phyloP scores from a whole-genome alignment of 2,888 invertebrate genomes.

The Phyllotreta cruciferae region DNA sequence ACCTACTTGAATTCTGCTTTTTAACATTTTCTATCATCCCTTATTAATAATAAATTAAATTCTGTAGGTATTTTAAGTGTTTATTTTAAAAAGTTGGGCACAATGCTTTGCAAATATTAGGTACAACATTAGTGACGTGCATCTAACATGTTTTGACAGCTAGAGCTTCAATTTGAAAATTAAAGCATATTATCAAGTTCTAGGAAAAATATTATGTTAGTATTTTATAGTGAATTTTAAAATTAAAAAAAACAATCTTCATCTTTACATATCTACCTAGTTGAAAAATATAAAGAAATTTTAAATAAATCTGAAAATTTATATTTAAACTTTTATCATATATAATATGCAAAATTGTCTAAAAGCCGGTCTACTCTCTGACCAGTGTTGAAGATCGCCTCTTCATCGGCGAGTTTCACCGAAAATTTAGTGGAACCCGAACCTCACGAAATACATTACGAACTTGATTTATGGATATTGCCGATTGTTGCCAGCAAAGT shows the following conservation, averaged over 20 bases:
- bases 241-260: background rate
- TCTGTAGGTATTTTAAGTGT: too few species aligned
- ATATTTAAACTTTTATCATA: background rate
- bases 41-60: too few species aligned
- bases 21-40: too few species aligned
- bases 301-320: background rate
- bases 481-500: conserved; percentile 34
- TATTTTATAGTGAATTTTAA: background rate
- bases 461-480: conserved; percentile 41
- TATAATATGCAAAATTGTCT: background rate
- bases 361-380: conserved; percentile 11
- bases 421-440: conserved; percentile 31
- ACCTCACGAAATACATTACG: conserved; percentile 40
- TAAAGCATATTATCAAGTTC: too few species aligned
- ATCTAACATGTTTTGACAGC: too few species aligned
- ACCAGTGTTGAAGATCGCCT: conserved; percentile 26
- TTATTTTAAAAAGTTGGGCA: too few species aligned
- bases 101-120: too few species aligned
- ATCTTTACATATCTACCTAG: background rate
- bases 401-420: conserved; percentile 26
- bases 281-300: too few species aligned
- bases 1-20: too few species aligned
- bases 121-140: too few species aligned
- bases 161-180: too few species aligned
- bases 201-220: background rate